Conservation (phyloP, 2,888 invertebrate species). For the Gryllus longicercus region DNA sequence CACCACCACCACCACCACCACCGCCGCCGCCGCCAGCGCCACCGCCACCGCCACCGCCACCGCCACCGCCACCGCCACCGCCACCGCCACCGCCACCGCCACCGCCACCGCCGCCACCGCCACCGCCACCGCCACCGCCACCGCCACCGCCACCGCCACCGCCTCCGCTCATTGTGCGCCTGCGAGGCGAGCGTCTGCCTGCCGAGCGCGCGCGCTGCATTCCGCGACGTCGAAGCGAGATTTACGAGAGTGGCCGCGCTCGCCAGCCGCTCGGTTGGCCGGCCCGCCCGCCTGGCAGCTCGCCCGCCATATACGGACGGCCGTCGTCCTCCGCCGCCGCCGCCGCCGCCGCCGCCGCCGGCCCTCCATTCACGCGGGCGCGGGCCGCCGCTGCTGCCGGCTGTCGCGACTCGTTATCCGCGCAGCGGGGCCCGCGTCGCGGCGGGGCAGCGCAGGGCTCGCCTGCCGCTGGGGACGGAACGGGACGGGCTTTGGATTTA, state of each 20-base stretch:
- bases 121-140: not conserved
- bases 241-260: not conserved
- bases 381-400: too few relatives aligned
- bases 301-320: too few relatives aligned
- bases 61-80: not conserved
- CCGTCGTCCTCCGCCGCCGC: too few relatives aligned
- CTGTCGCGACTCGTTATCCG: too few relatives aligned
- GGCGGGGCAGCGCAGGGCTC: too few relatives aligned
- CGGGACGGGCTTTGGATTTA: too few relatives aligned
- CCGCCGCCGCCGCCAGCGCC: not conserved
- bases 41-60: not conserved
- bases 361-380: too few relatives aligned
- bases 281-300: too few relatives aligned
- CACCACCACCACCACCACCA: too few relatives aligned
- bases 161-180: not conserved
- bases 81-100: not conserved
- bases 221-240: constrained; percentile 2
- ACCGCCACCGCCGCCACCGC: not conserved
- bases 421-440: too few relatives aligned
- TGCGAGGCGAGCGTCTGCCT: not conserved
- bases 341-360: too few relatives aligned
- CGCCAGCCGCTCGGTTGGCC: not conserved
- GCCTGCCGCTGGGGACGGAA: too few relatives aligned
- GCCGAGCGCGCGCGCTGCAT: not conserved
- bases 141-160: not conserved